Conservation (phyloP, 1,140 invertebrate species). For the Hypothenemus hampei region DNA sequence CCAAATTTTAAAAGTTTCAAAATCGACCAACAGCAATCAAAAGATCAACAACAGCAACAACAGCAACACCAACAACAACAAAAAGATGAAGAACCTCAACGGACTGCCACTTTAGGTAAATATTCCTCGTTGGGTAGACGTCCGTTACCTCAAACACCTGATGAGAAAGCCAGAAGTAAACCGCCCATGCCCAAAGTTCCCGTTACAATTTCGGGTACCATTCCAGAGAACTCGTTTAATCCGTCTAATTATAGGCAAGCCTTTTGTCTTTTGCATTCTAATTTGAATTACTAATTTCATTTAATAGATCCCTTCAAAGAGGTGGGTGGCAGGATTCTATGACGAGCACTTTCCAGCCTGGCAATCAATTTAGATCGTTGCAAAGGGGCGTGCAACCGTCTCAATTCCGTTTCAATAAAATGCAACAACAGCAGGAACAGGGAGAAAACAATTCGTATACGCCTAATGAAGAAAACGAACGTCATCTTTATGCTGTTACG, state of each 20-base stretch:
- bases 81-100: conserved; percentile 24
- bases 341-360: conserved; percentile 36
- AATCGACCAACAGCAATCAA: conserved; percentile 44
- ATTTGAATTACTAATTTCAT: neutral
- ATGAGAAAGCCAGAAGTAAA: conserved; percentile 43
- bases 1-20: conserved; percentile 47
- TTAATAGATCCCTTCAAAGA: conserved; percentile 40
- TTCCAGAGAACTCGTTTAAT: conserved; percentile 41
- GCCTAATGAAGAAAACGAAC: conserved; percentile 42
- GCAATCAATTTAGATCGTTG: conserved; percentile 41
- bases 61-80: conserved; percentile 29
- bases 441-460: conserved; percentile 37
- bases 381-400: conserved; percentile 38
- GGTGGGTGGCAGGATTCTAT: conserved; percentile 45
- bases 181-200: conserved; percentile 43
- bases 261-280: neutral
- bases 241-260: conserved; percentile 39
- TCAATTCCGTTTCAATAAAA: conserved; percentile 42
- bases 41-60: conserved; percentile 38
- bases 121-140: conserved; percentile 44
- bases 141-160: conserved; percentile 44
- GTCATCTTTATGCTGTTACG: conserved; percentile 45
- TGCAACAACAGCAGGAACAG: conserved; percentile 41
- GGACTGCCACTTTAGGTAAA: conserved; percentile 43
- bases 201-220: conserved; percentile 35